Percentiles rank a stretch among this genome's conserved stretches.
phyloP scores from a whole-genome alignment of 2,888 invertebrate species.

The Cordilura impudica region DNA sequence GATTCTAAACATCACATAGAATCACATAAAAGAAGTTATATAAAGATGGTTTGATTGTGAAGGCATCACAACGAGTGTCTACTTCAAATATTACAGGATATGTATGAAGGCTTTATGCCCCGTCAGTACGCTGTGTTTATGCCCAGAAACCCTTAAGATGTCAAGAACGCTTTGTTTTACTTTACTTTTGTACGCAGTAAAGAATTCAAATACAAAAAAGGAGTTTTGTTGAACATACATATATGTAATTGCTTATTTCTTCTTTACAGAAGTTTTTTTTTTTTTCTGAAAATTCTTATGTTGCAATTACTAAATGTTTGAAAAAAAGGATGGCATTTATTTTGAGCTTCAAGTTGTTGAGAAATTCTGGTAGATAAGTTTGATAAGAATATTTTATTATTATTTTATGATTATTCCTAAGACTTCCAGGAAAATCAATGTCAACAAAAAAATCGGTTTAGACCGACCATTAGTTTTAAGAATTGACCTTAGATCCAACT shows the following conservation, averaged over 20 bases:
- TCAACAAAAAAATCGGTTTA: no score
- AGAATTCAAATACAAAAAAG: slow-evolving; percentile 31
- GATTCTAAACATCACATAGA: background rate
- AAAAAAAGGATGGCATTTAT: no score
- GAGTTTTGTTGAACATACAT: background rate
- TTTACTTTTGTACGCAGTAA: slow-evolving; percentile 10
- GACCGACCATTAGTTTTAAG: no score
- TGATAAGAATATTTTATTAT: no score
- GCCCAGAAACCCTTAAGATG: slow-evolving; percentile 56
- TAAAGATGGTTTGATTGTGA: background rate
- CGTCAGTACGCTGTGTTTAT: slow-evolving; percentile 7
- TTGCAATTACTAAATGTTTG: background rate
- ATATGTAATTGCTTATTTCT: slow-evolving; percentile 12
- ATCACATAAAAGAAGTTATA: background rate
- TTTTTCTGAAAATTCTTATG: background rate
- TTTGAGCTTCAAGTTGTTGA: no score
- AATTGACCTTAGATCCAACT: no score
- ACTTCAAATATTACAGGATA: slow-evolving; percentile 8
- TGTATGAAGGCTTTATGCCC: slow-evolving; percentile 14
- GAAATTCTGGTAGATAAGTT: no score
- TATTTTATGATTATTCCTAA: no score
- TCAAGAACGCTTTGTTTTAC: slow-evolving; percentile 53
- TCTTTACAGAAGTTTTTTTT: background rate
- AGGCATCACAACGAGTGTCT: slow-evolving; percentile 13
- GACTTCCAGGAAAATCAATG: no score